Evolutionary conservation across 1,140 invertebrate genomes (phyloP).

Genomic region (Zaprionus ghesquierei): DNA sequence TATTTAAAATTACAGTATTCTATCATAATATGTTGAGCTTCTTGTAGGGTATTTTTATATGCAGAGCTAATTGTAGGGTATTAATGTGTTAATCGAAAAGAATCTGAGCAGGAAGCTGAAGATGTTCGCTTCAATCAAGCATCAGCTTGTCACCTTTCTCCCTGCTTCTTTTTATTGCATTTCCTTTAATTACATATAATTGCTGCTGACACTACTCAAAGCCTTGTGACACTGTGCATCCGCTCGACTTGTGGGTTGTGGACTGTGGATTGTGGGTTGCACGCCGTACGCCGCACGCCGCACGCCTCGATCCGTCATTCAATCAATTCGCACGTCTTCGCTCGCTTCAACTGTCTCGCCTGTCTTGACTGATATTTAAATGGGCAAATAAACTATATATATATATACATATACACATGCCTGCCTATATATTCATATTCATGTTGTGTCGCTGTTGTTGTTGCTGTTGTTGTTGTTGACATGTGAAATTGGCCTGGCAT

Average conservation of each 20-base stretch:
- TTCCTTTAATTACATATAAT: not conserved
- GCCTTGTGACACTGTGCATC: conserved; percentile 28
- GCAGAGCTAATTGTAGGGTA: too few species aligned
- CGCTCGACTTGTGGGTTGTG: conserved; percentile 2
- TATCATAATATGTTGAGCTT: too few species aligned
- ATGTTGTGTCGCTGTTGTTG: conserved; percentile 32
- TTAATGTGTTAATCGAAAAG: too few species aligned
- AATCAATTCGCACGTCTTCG: conserved; percentile 59
- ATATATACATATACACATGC: not conserved
- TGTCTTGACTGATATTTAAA: not conserved
- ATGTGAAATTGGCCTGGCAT: conserved; percentile 55
- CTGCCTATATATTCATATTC: conserved; percentile 52
- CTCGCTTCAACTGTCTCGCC: not conserved
- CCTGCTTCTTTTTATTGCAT: not conserved
- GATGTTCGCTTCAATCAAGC: not conserved
- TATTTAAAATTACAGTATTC: too few species aligned
- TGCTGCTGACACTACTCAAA: not conserved
- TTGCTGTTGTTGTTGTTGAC: conserved; percentile 25
- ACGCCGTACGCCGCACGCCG: conserved; percentile 45
- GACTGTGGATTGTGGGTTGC: conserved; percentile 18
- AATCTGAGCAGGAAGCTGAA: not conserved
- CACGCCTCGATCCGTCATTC: conserved; percentile 70
- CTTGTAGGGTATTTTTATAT: too few species aligned
- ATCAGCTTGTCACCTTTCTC: not conserved
- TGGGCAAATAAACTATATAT: not conserved